Base-by-base conservation (phyloP, 2,888 invertebrate genomes). In the Campoletis raptor region DNA sequence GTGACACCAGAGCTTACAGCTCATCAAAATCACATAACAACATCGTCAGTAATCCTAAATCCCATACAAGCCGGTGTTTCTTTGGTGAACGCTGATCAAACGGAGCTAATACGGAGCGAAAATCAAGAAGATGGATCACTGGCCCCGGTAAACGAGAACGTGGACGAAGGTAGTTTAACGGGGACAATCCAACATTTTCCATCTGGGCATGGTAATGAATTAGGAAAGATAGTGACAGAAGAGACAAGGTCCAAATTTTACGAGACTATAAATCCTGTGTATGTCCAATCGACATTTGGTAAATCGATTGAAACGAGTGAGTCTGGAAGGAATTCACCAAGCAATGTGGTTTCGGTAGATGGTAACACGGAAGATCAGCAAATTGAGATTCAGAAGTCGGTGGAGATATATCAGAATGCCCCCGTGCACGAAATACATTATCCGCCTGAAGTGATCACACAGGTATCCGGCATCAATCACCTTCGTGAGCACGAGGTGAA, bases 361-460 rank as follows among this genome's bases (percentile, higher is more conserved):
- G 76, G 61, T 21, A 79, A 80, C 54, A 30, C 83, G 73, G 79
- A 52, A 52, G 88, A 89, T 86, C 86, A 88, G 66, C 77, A 81
- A 10, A 89, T 94, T 72, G 94, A 94, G 88, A 92, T 94, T 80
- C 94, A 94, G 84, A 94, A 94, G 87, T 93, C 94, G 9, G 87
- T 94, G 30, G 94, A 94, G 80, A 79, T 94, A 61, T 94, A 92
- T 85, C 92, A 93, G 74, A 92, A 90, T 21, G 91, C 91, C 36
- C 93, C 94, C n/a, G 88, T 92, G 15, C 93, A 93, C n/a, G 93
- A 93, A 87, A 93, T 93, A 73, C 93, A 94, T 89, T 94, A 93
- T 81, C 91, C 92, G 3, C 82, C 88, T 37, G 88, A 90, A 66
- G 90, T 91, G 57, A 79, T 89, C 76, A 76, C 87, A 9, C 91